Evolutionary conservation across 1,140 invertebrate genomes (phyloP).

Genomic region (Brachionus rotundiformis): DNA sequence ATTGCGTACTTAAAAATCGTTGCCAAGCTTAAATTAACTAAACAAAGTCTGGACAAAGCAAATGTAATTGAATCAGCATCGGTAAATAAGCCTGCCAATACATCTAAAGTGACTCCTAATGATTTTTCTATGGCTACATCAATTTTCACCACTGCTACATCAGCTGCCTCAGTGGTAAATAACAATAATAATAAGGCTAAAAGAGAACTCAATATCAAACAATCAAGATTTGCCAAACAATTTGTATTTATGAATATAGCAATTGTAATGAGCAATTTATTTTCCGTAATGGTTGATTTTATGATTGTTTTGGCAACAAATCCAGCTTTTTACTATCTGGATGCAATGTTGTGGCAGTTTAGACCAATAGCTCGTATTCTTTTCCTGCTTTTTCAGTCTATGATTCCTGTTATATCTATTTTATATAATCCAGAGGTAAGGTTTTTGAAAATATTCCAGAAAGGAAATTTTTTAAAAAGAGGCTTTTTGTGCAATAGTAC

Average conservation of each 20-base stretch:
- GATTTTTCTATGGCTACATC: conserved; percentile 22
- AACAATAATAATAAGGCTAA: neutral
- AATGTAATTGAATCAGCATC: neutral
- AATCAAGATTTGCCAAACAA: conserved; percentile 44
- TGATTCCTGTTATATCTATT: conserved; percentile 31
- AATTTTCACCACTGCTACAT: neutral
- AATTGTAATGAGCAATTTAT: conserved; percentile 33
- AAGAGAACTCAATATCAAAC: conserved; percentile 3
- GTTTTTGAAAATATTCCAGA: conserved; percentile 35
- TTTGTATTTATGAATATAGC: conserved; percentile 20
- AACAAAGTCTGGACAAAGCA: neutral
- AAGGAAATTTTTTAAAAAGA: conserved; percentile 22
- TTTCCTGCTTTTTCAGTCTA: conserved; percentile 31
- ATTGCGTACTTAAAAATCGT: conserved; percentile 18
- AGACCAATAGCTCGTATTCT: conserved; percentile 27
- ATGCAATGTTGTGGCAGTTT: conserved; percentile 19
- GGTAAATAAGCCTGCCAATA: neutral
- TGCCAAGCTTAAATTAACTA: neutral
- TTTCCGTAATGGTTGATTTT: conserved; percentile 28
- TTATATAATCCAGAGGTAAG: neutral
- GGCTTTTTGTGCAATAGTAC: conserved; percentile 39
- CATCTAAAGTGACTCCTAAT: conserved; percentile 18
- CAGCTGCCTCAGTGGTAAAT: neutral
- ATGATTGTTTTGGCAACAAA: conserved; percentile 24
- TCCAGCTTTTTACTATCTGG: conserved; percentile 27